A percentile compares a stretch with the other conserved stretches of the same genome.
phyloP scores from a whole-genome alignment of 2,113 vertebrate species.

The Apaloderma vittatum region DNA sequence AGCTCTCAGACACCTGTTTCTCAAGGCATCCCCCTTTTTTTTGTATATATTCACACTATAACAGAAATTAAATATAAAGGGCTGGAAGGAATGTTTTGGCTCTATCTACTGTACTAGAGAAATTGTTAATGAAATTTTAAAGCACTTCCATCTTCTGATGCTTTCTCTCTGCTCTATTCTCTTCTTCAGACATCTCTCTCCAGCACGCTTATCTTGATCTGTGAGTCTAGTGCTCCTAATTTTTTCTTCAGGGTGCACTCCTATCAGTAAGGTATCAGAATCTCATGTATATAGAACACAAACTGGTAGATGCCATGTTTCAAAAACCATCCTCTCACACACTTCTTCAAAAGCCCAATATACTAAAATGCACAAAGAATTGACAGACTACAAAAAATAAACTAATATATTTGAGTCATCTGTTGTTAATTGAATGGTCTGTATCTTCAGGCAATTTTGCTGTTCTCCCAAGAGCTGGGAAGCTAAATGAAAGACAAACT shows the following conservation, averaged over 20 bases:
- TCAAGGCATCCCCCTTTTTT: background rate
- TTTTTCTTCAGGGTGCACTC: slow-evolving; percentile 38
- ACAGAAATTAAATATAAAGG: background rate
- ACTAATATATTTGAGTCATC: slow-evolving; percentile 7
- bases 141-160: background rate
- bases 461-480: slow-evolving; percentile 59
- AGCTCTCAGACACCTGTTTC: background rate
- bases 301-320: background rate
- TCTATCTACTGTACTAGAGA: background rate
- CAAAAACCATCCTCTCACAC: background rate
- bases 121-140: background rate
- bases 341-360: slow-evolving; percentile 17
- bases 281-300: background rate
- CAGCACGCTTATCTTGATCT: slow-evolving; percentile 9
- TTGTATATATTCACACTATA: background rate
- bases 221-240: background rate
- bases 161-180: background rate
- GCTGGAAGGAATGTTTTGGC: background rate
- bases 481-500: slow-evolving; percentile 73
- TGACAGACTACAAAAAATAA: slow-evolving; percentile 2
- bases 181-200: background rate
- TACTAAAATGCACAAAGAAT: background rate
- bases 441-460: slow-evolving; percentile 70
- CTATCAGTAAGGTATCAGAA: background rate
- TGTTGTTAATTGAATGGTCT: slow-evolving; percentile 72